Percentiles rank a stretch among this genome's conserved stretches.
phyloP scores from a whole-genome alignment of 2,113 vertebrate genomes.

The Butorides virescens region DNA sequence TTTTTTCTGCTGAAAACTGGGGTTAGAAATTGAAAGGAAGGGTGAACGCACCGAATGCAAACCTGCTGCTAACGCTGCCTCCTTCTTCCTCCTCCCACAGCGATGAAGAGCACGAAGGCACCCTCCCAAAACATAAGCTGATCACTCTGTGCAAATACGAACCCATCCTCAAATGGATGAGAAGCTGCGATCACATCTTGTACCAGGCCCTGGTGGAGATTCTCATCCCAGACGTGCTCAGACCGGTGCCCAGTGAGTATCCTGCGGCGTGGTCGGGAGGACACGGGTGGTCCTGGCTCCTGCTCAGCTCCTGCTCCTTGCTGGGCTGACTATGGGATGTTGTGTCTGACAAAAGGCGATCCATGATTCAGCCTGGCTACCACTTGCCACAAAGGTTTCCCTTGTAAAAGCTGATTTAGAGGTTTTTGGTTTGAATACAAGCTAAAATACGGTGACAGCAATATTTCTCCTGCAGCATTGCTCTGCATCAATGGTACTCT shows the following conservation, averaged over 20 bases:
- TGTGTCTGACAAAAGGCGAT: not conserved
- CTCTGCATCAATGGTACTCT: fast-evolving
- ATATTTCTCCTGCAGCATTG: not conserved
- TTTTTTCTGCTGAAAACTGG: not conserved
- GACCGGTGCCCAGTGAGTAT: slow-evolving; percentile 93
- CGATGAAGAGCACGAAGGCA: slow-evolving; percentile 78
- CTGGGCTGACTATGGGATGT: not conserved
- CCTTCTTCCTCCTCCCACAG: slow-evolving; percentile 60
- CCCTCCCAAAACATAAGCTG: slow-evolving; percentile 89
- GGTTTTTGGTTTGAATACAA: not conserved
- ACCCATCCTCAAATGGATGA: slow-evolving; percentile 92
- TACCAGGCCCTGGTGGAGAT: slow-evolving; percentile 98
- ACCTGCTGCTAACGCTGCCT: not conserved
- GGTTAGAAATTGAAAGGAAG: not conserved
- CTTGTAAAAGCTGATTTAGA: not conserved
- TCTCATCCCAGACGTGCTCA: slow-evolving; percentile 94
- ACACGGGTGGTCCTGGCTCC: fast-evolving
- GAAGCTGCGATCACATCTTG: slow-evolving; percentile 94
- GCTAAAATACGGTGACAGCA: not conserved
- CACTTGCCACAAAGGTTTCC: not conserved
- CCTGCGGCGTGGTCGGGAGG: not conserved
- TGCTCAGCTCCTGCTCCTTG: not conserved
- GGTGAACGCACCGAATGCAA: not conserved
- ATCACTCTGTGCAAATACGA: slow-evolving; percentile 89
- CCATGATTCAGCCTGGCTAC: not conserved